Percentiles rank a stretch among this genome's conserved stretches.
phyloP scores from a whole-genome alignment of 2,797 vertebrate genomes.

The Hyperoplus lanceolatus region DNA sequence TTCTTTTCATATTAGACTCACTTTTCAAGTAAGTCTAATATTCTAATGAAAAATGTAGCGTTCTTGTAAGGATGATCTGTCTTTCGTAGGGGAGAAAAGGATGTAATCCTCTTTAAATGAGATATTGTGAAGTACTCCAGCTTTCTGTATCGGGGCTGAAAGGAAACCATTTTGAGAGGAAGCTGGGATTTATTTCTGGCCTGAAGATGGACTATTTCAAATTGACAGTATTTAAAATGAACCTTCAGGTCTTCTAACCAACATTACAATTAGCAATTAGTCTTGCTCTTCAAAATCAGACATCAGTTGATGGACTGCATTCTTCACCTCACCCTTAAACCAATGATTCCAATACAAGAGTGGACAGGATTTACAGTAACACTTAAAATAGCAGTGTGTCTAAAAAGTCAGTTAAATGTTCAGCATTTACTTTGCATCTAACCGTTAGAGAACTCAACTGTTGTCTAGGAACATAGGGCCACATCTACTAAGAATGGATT shows the following conservation, averaged over 20 bases:
- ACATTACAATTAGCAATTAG: neutral
- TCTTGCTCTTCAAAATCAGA: neutral
- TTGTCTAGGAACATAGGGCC: slow-evolving; percentile 10
- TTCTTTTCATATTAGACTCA: too few relatives aligned
- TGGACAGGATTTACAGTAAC: neutral
- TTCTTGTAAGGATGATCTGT: neutral
- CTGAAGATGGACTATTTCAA: neutral
- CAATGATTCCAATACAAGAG: neutral
- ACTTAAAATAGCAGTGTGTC: neutral
- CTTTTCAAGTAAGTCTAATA: neutral
- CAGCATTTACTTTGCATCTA: neutral
- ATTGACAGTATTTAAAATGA: neutral
- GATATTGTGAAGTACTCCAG: neutral
- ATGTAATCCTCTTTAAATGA: neutral
- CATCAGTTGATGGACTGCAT: neutral
- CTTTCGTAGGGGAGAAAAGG: neutral
- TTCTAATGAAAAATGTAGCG: neutral
- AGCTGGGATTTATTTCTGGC: neutral
- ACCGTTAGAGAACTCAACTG: slow-evolving; percentile 16
- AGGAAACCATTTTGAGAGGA: neutral
- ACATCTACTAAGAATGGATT: too few relatives aligned
- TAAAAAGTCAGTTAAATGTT: neutral
- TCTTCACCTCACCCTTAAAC: neutral
- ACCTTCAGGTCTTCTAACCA: neutral
- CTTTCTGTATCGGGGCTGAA: neutral